Evolutionary conservation across 2,888 invertebrate genomes (phyloP), one percentile per base, ranked within the genome.

Genomic region (Lasiommata megera): DNA sequence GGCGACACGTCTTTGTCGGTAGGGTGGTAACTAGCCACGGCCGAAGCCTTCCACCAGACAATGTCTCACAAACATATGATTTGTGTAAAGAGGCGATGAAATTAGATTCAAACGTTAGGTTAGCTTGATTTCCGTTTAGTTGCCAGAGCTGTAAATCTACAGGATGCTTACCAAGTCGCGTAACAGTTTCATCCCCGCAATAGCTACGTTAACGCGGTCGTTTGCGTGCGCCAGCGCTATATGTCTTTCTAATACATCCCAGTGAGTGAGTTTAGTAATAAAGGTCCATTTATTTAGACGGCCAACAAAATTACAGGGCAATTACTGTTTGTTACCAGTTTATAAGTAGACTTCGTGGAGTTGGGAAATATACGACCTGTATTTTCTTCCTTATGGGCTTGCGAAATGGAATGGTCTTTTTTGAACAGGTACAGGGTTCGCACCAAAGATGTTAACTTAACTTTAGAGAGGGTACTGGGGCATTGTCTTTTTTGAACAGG

Each of bases 121-220:
- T n/a, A 31, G 29, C n/a, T 40, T 44, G 47, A 46, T 36, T 43
- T 60, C 23, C 46, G 41, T 52, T 62, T 60, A 36, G 60, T 44
- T 37, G 51, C 29, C 36, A 14, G 29, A 14, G 57, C 37, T 40
- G 57, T 62, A 62, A 62, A 62, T 62, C 59, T 54, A 23, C 56
- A 18, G 18, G 56, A 61, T 56, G 36, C 36, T 41, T 40, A 44
- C 47, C 59, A 51, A 53, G 51, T 57, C 56, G 51, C 40, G 56
- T 56, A 34, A 62, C 54, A 56, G 38, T 62, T 56, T 60, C 48
- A 62, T 57, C 54, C 54, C 57, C 40, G 57, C 60, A 54, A 51
- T 52, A 11, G 54, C 18, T 46, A 47, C 54, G 58, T 60, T 60
- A 62, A 60, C 62, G 48, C 41, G 43, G 57, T 60, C 60, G 52